Conservation (phyloP, 2,797 vertebrate species). For the Gila robusta region DNA sequence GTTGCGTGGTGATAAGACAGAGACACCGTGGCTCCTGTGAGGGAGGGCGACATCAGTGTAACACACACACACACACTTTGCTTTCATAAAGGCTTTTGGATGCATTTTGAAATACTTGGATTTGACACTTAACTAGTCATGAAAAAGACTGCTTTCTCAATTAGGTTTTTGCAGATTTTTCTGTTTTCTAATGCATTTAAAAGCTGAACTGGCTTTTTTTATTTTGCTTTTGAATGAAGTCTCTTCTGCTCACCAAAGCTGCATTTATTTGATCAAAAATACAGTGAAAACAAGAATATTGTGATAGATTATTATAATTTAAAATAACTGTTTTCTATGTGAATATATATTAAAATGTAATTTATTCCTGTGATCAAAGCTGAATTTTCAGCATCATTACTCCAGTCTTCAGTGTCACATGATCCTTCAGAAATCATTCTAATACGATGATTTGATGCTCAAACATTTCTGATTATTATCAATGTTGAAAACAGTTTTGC, state of each 20-base stretch:
- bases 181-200: not conserved
- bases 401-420: not conserved
- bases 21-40: slow-evolving; percentile 90
- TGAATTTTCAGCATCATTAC: not conserved
- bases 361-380: not conserved
- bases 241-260: not conserved
- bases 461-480: not conserved
- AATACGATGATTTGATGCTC: not conserved
- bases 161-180: not conserved
- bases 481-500: too few relatives aligned
- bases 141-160: slow-evolving; percentile 8
- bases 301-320: not conserved
- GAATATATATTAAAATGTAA: not conserved
- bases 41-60: slow-evolving; percentile 70
- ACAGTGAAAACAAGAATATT: too few relatives aligned
- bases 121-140: not conserved
- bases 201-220: not conserved
- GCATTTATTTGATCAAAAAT: not conserved
- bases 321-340: not conserved
- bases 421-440: not conserved
- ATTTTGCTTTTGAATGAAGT: not conserved
- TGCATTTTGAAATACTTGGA: not conserved
- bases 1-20: slow-evolving; percentile 84
- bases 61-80: not conserved
- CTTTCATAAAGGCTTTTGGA: not conserved